phyloP scores from a whole-genome alignment of 2,888 invertebrate species.

The Napeogenes sylphis region DNA sequence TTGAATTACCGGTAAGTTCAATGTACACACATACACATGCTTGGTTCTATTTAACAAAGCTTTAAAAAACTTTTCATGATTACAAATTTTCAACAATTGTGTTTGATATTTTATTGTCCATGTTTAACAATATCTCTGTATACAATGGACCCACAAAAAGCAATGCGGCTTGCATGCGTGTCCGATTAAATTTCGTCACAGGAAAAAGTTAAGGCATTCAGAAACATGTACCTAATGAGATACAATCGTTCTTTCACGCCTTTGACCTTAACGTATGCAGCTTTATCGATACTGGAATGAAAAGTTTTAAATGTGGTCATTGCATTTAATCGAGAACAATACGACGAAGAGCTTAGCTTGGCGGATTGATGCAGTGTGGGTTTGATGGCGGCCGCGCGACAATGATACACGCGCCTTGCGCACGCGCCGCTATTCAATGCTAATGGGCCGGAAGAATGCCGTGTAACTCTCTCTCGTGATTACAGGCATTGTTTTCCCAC shows the following conservation, averaged over 20 bases:
- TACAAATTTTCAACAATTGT: background rate
- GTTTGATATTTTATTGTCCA: background rate
- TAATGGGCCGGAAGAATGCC: slow-evolving; percentile 72
- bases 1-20: slow-evolving; percentile 83
- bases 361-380: slow-evolving; percentile 58
- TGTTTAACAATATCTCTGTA: slow-evolving; percentile 12
- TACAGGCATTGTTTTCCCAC: slow-evolving; percentile 57
- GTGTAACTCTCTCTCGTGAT: slow-evolving; percentile 62
- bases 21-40: slow-evolving; percentile 15
- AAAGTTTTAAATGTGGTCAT: slow-evolving; percentile 62
- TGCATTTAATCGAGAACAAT: slow-evolving; percentile 68
- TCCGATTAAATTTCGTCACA: slow-evolving; percentile 29
- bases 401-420: slow-evolving; percentile 61
- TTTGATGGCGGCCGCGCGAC: slow-evolving; percentile 44
- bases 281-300: slow-evolving; percentile 36
- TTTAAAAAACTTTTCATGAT: background rate
- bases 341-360: slow-evolving; percentile 40
- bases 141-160: slow-evolving; percentile 14
- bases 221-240: slow-evolving; percentile 22
- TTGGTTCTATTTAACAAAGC: background rate
- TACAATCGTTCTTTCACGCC: slow-evolving; percentile 31
- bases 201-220: slow-evolving; percentile 27
- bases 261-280: slow-evolving; percentile 25
- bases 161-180: slow-evolving; percentile 18
- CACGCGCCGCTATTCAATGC: slow-evolving; percentile 72